Base-by-base conservation (phyloP, 2,888 invertebrate genomes). In the Thera britannica region DNA sequence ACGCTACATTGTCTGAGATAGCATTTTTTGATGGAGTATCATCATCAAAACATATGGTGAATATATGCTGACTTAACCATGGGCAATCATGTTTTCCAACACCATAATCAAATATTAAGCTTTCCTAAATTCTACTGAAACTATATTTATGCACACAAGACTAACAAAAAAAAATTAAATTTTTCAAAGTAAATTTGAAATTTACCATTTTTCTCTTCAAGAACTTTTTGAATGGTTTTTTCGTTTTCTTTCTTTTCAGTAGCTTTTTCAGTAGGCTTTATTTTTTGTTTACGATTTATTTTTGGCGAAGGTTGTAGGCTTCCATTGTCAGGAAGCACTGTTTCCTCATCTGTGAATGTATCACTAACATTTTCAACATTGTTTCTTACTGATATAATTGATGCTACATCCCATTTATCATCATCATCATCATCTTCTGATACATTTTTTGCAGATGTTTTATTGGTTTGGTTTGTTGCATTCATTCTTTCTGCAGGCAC, bases 261-360 rank as follows among this genome's bases (percentile, higher is more conserved):
- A 23, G 3, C 5, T 12, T 11, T 12, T n/a, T 60, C 60, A 9
- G 38, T 41, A 44, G 65, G 41, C 23, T 23, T 23, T 23, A 23
- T 23, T 2, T 62, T 46, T 38, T 55, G 61, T 46, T 64, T 66
- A 36, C 2, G 12, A 41, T 23, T 5, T 0, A 34, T 55, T 11
- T 62, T 58, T 56, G 62, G 65, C 5, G 51, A 62, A 11, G 55
- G 38, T 5, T 46, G 55, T 48, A 52, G 0, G 5, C 67, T 68
- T 63, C 71, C 71, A 2, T 54, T 52, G 9, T 68, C 55, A 46
- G 68, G 70, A 69, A 76, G 72, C 74, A 90, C 87, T 78, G 87
- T 86, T 76, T 92, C 92, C 73, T 93, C 92, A 84, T 93, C 93
- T 58, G 93, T 91, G 67, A 78, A 93, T 63, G 91, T 91, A 60